A percentile compares a stretch with the other conserved stretches of the same genome.
These are phyloP conservation scores for Eucidaris tribuloides DNA, from an alignment of 35 echinoderm and acorn worm species.

Conservation along the genomic window DNA sequence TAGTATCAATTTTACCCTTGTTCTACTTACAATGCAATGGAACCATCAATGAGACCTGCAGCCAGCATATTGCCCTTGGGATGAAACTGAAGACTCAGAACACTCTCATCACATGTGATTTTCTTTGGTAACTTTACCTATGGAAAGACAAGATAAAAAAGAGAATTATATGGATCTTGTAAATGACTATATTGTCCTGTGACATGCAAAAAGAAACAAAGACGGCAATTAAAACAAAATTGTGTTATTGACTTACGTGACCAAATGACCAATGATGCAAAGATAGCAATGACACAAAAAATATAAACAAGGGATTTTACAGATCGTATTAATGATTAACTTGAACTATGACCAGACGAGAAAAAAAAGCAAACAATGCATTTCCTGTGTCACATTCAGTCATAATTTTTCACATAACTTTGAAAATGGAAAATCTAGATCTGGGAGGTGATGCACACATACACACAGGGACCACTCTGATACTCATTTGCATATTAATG, in stretches of 20 bases:
- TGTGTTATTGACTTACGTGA: background rate
- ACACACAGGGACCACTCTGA: too few species aligned
- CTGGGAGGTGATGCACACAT: too few species aligned
- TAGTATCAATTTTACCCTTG: too few species aligned
- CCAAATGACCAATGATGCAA: background rate
- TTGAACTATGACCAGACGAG: too few species aligned
- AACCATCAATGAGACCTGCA: constrained; percentile 40
- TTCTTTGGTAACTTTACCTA: constrained; percentile 41
- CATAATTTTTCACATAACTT: too few species aligned
- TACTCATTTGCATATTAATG: too few species aligned
- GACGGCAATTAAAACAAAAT: background rate
- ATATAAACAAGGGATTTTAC: background rate
- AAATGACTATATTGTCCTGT: too few species aligned
- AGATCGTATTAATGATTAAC: too few species aligned
- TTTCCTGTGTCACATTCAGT: too few species aligned
- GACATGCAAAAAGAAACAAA: background rate
- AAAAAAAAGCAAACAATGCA: too few species aligned
- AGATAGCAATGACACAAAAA: background rate
- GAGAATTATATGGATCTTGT: too few species aligned
- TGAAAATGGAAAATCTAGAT: too few species aligned
- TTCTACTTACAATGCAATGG: constrained; percentile 34
- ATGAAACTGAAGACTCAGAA: constrained; percentile 5
- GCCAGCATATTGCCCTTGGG: constrained; percentile 43
- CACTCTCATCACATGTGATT: constrained; percentile 38
- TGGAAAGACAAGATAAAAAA: background rate